Evolutionary conservation across 2,888 invertebrate genomes (phyloP).

Genomic region (Cryptocephalus moraei): DNA sequence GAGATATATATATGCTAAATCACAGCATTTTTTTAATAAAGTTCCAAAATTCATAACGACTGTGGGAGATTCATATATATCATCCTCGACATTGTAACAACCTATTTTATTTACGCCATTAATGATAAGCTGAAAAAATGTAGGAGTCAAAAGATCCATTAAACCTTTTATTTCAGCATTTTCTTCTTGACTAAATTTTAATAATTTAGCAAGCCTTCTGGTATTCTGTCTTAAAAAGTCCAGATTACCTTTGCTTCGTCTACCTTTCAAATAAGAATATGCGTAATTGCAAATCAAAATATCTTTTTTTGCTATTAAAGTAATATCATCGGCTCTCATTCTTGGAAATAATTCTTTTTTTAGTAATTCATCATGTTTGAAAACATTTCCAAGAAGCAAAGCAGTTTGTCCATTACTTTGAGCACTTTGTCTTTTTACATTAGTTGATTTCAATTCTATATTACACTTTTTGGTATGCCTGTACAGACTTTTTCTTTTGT

Average conservation of each 20-base stretch:
- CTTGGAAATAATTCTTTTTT: conserved; percentile 10
- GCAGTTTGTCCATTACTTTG: conserved; percentile 8
- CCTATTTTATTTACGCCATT: conserved; percentile 1
- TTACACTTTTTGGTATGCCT: conserved; percentile 1
- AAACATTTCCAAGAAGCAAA: conserved; percentile 4
- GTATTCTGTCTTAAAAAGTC: conserved; percentile 12
- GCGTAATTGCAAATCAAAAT: conserved; percentile 12
- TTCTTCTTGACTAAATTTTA: background rate
- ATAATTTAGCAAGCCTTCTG: conserved; percentile 6
- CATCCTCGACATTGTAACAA: conserved; percentile 2
- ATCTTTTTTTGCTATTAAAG: conserved; percentile 11
- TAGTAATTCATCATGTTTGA: conserved; percentile 11
- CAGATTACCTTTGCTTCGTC: conserved; percentile 13
- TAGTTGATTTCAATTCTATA: background rate
- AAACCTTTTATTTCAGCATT: background rate
- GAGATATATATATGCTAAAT: conserved; percentile 14
- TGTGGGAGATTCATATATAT: conserved; percentile 4
- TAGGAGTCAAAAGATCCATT: conserved; percentile 1
- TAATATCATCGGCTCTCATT: conserved; percentile 13
- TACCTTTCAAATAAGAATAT: conserved; percentile 14
- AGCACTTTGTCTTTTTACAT: background rate
- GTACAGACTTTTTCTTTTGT: background rate
- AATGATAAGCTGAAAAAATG: background rate
- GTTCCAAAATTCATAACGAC: conserved; percentile 12
- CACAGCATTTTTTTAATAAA: too few relatives aligned